phyloP scores from a whole-genome alignment of 2,888 invertebrate genomes.

The Gymnocheta viridis region DNA sequence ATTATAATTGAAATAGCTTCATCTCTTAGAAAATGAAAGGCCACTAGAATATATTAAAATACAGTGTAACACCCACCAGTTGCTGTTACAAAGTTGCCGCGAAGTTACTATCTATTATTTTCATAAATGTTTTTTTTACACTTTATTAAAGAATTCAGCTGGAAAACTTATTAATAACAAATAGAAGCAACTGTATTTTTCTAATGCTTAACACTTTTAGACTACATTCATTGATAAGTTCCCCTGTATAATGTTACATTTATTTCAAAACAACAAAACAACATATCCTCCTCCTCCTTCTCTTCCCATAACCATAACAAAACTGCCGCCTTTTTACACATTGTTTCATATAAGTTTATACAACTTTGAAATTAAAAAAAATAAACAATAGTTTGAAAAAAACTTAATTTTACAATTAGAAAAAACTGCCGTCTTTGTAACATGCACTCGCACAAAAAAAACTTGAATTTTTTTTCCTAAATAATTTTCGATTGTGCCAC shows the following conservation, averaged over 20 bases:
- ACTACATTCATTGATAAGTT: background rate
- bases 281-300: slow-evolving; percentile 4
- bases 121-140: too few species aligned
- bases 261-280: slow-evolving; percentile 7
- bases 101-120: too few species aligned
- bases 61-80: too few species aligned
- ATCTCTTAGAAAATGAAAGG: background rate
- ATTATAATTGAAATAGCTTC: background rate
- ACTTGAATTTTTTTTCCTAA: slow-evolving; percentile 12
- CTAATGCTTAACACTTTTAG: background rate
- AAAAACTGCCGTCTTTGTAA: slow-evolving; percentile 49
- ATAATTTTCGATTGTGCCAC: background rate
- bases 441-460: slow-evolving; percentile 53
- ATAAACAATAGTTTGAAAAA: slow-evolving; percentile 27
- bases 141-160: background rate
- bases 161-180: background rate
- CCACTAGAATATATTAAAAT: background rate
- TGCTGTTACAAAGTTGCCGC: too few species aligned
- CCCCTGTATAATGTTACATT: slow-evolving; percentile 1
- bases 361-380: slow-evolving; percentile 28
- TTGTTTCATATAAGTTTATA: background rate
- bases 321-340: slow-evolving; percentile 18
- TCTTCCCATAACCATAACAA: slow-evolving; percentile 17
- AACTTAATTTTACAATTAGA: background rate
- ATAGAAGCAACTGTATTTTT: background rate